Percentiles rank a stretch among this genome's conserved stretches.
These are phyloP conservation scores for Saccostrea echinata DNA, from an alignment of 1,140 invertebrate genomes.

Conservation along the genomic window DNA sequence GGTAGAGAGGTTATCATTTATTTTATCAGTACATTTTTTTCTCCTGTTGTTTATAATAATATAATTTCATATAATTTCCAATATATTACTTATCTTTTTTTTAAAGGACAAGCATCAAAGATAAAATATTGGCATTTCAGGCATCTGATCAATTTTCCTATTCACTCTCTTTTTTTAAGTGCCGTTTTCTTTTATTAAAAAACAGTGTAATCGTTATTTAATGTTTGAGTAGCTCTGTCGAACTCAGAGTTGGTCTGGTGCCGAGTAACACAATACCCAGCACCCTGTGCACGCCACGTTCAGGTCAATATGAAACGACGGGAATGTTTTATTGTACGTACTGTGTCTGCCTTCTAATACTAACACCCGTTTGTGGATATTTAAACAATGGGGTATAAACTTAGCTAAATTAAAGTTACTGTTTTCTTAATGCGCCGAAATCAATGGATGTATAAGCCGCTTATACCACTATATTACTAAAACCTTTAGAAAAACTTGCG, in stretches of 20 bases:
- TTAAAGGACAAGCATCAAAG: too few species aligned
- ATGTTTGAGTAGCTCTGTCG: not conserved
- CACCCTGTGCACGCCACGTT: not conserved
- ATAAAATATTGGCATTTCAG: too few species aligned
- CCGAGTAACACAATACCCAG: slow-evolving; percentile 26
- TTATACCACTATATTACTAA: not conserved
- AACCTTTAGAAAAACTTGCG: not conserved
- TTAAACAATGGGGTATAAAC: slow-evolving; percentile 25
- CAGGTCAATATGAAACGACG: not conserved
- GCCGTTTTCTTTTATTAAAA: not conserved
- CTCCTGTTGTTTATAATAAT: too few species aligned
- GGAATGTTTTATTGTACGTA: not conserved
- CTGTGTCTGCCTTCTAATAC: not conserved
- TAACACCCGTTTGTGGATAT: not conserved
- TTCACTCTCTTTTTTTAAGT: not conserved
- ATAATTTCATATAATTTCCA: too few species aligned
- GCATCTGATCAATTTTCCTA: not conserved
- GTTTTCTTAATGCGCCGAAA: slow-evolving; percentile 11
- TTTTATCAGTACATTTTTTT: too few species aligned
- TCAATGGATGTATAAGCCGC: not conserved
- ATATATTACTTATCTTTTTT: too few species aligned
- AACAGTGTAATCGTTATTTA: slow-evolving; percentile 3
- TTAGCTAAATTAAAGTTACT: slow-evolving; percentile 22
- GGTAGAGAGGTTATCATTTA: too few species aligned
- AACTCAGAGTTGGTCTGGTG: not conserved